These are phyloP conservation scores for Marasmarcha lunaedactyla DNA, from an alignment of 2,888 invertebrate genomes.

Conservation along the genomic window DNA sequence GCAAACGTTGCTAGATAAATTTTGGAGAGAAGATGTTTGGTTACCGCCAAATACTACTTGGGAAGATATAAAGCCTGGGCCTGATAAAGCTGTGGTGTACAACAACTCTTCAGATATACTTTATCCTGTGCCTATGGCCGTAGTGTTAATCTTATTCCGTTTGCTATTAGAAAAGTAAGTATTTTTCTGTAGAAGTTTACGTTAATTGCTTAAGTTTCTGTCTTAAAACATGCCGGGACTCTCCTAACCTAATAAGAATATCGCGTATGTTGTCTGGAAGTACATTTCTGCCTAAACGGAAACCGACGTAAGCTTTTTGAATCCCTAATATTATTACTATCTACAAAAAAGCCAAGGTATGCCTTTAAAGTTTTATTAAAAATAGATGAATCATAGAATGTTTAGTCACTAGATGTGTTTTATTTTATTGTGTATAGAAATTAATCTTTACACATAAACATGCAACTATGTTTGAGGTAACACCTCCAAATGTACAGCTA, in stretches of 20 bases:
- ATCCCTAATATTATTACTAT: too few species aligned
- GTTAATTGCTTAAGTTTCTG: background rate
- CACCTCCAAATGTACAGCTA: too few species aligned
- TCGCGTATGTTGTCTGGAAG: background rate
- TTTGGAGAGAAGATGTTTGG: constrained; percentile 92
- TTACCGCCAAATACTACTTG: constrained; percentile 92
- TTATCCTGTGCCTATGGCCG: constrained; percentile 86
- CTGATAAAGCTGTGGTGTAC: constrained; percentile 78
- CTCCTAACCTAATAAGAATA: constrained; percentile 4
- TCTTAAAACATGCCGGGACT: background rate
- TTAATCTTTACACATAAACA: too few species aligned
- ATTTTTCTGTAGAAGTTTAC: constrained; percentile 3
- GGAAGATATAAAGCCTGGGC: constrained; percentile 84
- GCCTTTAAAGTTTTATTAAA: too few species aligned
- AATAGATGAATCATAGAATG: too few species aligned
- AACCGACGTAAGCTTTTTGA: background rate
- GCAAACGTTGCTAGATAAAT: background rate
- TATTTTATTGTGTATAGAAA: too few species aligned
- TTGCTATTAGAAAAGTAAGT: constrained; percentile 89
- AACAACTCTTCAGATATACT: constrained; percentile 85
- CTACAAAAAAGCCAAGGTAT: too few species aligned
- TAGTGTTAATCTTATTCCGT: constrained; percentile 81
- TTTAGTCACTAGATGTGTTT: too few species aligned
- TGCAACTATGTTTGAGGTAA: too few species aligned
- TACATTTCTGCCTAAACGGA: background rate